These are phyloP conservation scores for Drosophila ananassae DNA, from an alignment of 1,140 invertebrate genomes.

Conservation along the genomic window DNA sequence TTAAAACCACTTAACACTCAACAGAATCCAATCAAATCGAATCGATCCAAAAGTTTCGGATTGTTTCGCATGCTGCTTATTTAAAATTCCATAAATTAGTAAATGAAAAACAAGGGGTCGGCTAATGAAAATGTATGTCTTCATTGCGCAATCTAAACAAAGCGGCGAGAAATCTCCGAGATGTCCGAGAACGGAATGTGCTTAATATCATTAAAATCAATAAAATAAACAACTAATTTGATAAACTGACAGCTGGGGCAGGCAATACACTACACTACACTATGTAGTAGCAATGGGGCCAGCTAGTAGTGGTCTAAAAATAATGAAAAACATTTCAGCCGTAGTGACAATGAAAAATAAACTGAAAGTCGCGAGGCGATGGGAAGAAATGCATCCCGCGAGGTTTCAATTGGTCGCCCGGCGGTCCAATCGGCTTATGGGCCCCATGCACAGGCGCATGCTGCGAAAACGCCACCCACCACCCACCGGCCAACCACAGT, in stretches of 20 bases:
- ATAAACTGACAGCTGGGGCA: conserved; percentile 55
- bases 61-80: conserved; percentile 51
- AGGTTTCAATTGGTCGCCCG: conserved; percentile 47
- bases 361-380: conserved; percentile 12
- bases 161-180: conserved; percentile 45
- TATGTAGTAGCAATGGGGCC: background rate
- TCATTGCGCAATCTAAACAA: conserved; percentile 65
- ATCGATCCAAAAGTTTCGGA: conserved; percentile 35
- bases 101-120: conserved; percentile 50
- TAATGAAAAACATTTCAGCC: conserved; percentile 30
- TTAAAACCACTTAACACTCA: conserved; percentile 39
- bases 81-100: conserved; percentile 77
- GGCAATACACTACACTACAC: background rate
- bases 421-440: conserved; percentile 38
- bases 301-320: conserved; percentile 6
- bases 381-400: conserved; percentile 34
- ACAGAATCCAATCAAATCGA: conserved; percentile 34
- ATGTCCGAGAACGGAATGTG: conserved; percentile 56
- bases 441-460: conserved; percentile 40
- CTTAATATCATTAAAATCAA: conserved; percentile 80
- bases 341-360: conserved; percentile 43
- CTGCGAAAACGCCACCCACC: conserved; percentile 48
- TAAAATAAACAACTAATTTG: conserved; percentile 73
- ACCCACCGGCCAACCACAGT: conserved; percentile 46
- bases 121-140: conserved; percentile 78